phyloP scores from a whole-genome alignment of 2,113 vertebrate species.

The Cochlearius cochlearius region DNA sequence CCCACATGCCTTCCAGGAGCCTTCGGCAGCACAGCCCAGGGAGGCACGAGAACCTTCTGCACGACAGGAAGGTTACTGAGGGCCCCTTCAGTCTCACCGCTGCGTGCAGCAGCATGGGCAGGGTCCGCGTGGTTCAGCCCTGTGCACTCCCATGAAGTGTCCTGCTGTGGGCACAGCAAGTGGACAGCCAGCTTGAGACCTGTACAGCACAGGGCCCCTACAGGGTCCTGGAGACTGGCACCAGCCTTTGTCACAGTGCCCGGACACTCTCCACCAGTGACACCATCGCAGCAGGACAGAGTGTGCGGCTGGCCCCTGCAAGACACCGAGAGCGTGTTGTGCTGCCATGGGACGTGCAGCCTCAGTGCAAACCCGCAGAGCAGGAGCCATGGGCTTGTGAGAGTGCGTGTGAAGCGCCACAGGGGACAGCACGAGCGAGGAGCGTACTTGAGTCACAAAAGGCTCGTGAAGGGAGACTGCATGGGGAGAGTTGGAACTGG shows the following conservation, averaged over 20 bases:
- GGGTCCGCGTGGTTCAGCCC: no score
- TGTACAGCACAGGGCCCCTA: background rate
- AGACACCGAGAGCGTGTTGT: rapidly evolving
- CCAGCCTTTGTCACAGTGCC: no score
- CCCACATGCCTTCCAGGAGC: background rate
- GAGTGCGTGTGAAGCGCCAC: background rate
- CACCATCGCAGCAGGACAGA: background rate
- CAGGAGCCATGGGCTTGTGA: background rate
- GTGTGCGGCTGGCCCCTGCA: background rate
- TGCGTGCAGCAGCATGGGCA: background rate
- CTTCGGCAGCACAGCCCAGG: background rate
- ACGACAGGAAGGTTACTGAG: background rate
- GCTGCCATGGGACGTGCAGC: background rate
- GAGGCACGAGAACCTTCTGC: background rate
- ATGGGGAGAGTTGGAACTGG: rapidly evolving
- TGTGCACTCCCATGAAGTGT: rapidly evolving
- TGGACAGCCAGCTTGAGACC: no score
- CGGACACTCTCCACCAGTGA: background rate
- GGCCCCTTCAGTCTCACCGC: background rate
- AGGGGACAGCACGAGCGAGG: background rate
- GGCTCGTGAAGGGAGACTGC: background rate
- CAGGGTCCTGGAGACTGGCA: background rate
- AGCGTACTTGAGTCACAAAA: background rate
- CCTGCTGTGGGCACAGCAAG: background rate
- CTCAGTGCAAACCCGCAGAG: no score